Evolutionary conservation across 2,113 vertebrate genomes (phyloP), one percentile per base, ranked within the genome.

Genomic region (Podocnemis expansa): DNA sequence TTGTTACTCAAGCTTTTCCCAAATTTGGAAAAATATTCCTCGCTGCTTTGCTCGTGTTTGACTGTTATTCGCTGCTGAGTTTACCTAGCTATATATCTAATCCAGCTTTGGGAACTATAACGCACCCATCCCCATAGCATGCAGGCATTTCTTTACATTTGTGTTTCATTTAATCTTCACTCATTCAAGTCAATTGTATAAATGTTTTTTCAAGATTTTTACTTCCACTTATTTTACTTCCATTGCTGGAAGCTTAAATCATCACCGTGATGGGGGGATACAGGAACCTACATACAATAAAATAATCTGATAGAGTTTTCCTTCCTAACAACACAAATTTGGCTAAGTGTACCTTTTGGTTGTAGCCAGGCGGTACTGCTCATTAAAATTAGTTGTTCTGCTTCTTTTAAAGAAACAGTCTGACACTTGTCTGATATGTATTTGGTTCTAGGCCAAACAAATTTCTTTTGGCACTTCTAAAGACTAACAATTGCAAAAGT

Each of bases 241-340:
- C 1, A 55, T n/a, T 73, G n/a, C 51, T 87, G 60, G 91, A 87
- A 93, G 87, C 6, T 6, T 56, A 60, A 27, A 5, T 1, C 38
- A 56, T 47, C 55, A 21, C 29, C 29, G 55, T 6, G 56, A 6
- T 73, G 6, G 47, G 47, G 55, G 29, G 12, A 84, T 70, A 79
- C 1, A 90, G 3, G 41, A 5, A 56, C 6, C 38, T 34, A 11
- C 1, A 1, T 49, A 25, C 8, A 38, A 10, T 3, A 63, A 25
- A 82, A 16, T 43, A 0, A 1, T 25, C 38, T 54, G 38, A 73
- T 80, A 92, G 14, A 67, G 9, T 8, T 38, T 93, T 17, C 14
- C 10, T 80, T 45, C 78, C 27, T 63, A 55, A 70, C 6, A 38
- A 52, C 13, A 41, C 0, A 75, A 25, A 27, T 41, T 38, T 3